Evolutionary conservation across 2,888 invertebrate species (phyloP), one percentile per base, ranked within the genome.

Genomic region (Cephonodes hylas): DNA sequence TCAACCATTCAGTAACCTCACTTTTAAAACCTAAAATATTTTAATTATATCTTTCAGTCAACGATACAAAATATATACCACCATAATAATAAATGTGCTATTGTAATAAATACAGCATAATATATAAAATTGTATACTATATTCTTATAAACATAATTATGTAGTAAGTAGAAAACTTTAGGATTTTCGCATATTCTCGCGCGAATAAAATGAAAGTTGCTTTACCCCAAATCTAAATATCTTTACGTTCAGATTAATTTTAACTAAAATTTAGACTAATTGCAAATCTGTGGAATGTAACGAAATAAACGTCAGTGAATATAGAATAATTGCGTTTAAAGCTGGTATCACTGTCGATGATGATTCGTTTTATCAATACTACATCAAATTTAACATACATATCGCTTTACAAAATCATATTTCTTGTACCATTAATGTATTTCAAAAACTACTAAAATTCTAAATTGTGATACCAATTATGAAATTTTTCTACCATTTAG

Each of bases 21-120:
- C 20, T 38, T 38, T 46, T 59, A 46, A 38, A 42, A 53, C 22
- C 53, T 53, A 42, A 48, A 42, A 58, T 58, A 42, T 58, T 31
- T 53, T 27, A 42, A 42, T 25, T 61, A 56, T 68, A 72, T 72
- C 69, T 69, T 74, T 81, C 81, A 81, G 81, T 81, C 81, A 71
- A 73, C 23, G 22, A 67, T 73, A 67, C 68, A 72, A 63, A 64
- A 68, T 64, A 65, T 48, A 64, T 69, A 68, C 69, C 72, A 73
- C 72, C 69, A 71, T 71, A 68, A 44, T 15, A 42, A 63, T 56
- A 45, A 63, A 62, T 65, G 60, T 15, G 18, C 27, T 27, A 53
- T 31, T 53, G 18, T 8, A 20, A 53, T 53, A 53, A 53, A 31
- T 53, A 53, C 27, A 31, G 45, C 10, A 25, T 18, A 53, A 27